Conservation (phyloP, 2,797 vertebrate genomes). For the Spinus olivaceus region DNA sequence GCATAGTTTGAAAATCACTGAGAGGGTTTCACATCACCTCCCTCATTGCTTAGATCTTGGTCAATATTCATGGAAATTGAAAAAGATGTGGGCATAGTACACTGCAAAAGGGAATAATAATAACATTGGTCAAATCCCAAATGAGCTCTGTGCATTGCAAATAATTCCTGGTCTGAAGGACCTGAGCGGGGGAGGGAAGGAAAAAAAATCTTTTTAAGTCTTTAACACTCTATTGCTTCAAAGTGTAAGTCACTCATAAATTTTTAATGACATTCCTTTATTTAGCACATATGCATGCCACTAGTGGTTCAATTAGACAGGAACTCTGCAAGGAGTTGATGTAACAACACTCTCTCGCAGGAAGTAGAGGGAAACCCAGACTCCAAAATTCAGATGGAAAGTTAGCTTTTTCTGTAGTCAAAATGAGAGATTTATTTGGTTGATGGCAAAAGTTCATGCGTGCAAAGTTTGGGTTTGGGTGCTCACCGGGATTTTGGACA, state of each 20-base stretch:
- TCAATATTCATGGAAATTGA: not conserved
- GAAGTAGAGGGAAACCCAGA: not conserved
- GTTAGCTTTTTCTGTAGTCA: not conserved
- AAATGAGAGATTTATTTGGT: not conserved
- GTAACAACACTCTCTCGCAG: not conserved
- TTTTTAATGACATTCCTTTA: slow-evolving; percentile 26
- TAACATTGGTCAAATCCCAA: not conserved
- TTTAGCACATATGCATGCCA: slow-evolving; percentile 21
- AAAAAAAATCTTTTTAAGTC: slow-evolving; percentile 15
- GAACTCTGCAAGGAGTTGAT: not conserved
- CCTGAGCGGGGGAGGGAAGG: fast-evolving
- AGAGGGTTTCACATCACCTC: slow-evolving; percentile 2
- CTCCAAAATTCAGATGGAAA: not conserved
- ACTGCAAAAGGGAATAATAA: not conserved
- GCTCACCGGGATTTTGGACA: not conserved
- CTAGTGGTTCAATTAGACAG: not conserved
- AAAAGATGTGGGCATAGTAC: not conserved
- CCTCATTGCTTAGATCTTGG: not conserved
- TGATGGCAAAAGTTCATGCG: not conserved
- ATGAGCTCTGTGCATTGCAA: not conserved
- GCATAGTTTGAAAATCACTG: not conserved
- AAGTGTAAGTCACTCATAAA: slow-evolving; percentile 16
- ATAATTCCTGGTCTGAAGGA: not conserved
- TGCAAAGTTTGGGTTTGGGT: not conserved
- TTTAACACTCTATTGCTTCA: slow-evolving; percentile 40